phyloP scores from a whole-genome alignment of 30 jellyfish, hydroid and myxozoan species.

The Kudoa iwatai region DNA sequence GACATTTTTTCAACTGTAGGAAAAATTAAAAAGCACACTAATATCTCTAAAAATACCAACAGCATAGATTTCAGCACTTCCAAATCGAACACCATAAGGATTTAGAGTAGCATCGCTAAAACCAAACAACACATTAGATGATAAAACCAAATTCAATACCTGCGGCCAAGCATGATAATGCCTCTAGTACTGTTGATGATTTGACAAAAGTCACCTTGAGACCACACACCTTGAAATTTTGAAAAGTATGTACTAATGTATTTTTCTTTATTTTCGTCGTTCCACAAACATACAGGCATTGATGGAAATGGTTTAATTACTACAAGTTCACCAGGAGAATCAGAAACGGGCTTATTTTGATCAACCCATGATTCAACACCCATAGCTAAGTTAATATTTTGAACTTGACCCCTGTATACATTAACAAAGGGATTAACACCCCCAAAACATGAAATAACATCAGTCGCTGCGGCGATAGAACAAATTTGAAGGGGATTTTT shows the following conservation, averaged over 20 bases:
- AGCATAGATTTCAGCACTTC: no score
- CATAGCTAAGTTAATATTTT: constrained; percentile 45
- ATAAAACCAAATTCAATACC: no score
- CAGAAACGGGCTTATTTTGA: constrained; percentile 30
- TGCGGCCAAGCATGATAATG: constrained; percentile 49
- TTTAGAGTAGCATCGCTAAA: no score
- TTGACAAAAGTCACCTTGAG: constrained; percentile 71
- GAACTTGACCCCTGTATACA: constrained; percentile 65
- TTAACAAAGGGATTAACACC: constrained; percentile 65
- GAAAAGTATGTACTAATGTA: constrained; percentile 38
- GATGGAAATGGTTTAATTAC: constrained; percentile 84
- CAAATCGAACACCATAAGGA: no score
- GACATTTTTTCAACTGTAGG: no score
- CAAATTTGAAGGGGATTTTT: no score
- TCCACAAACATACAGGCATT: constrained; percentile 74
- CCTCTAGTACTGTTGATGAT: constrained; percentile 44
- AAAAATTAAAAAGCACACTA: no score
- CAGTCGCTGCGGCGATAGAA: no score
- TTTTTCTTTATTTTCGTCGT: constrained; percentile 25
- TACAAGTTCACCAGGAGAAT: constrained; percentile 61
- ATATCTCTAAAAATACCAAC: no score
- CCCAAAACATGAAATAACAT: constrained; percentile 69
- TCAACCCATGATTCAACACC: constrained; percentile 46
- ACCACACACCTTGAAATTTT: constrained; percentile 66
- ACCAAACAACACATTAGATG: no score